phyloP scores from a whole-genome alignment of 2,888 invertebrate species.

The Tethea ocularis region DNA sequence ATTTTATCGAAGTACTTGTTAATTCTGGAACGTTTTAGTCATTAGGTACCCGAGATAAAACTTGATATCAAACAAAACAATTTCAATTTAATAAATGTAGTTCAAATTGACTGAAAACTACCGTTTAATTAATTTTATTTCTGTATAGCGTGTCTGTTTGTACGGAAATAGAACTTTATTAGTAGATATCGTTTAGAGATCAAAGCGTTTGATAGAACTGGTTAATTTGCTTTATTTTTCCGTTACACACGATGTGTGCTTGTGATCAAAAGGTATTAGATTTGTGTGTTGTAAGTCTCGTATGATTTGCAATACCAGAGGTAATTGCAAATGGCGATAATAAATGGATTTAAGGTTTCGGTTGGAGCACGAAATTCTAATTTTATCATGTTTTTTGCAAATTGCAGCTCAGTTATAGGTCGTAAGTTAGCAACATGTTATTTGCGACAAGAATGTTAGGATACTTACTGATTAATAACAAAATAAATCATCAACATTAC shows the following conservation, averaged over 20 bases:
- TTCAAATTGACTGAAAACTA: neutral
- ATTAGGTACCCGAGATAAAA: neutral
- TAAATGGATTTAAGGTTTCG: no score
- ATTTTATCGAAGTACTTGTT: no score
- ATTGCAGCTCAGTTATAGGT: no score
- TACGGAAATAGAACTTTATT: constrained; percentile 2
- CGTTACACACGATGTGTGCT: neutral
- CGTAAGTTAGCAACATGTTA: no score
- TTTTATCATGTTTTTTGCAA: no score
- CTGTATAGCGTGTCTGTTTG: neutral
- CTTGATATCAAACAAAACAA: neutral
- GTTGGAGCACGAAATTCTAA: no score
- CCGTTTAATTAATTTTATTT: constrained; percentile 3
- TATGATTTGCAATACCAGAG: no score
- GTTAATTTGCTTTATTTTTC: constrained; percentile 5
- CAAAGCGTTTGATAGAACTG: neutral
- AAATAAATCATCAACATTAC: no score
- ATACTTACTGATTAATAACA: no score
- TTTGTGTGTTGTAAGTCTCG: neutral
- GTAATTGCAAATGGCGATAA: no score
- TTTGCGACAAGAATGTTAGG: no score
- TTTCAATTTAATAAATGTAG: neutral
- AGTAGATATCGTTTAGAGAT: constrained; percentile 3
- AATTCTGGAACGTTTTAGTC: no score
- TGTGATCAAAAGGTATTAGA: constrained; percentile 2